Evolutionary conservation across 2,797 vertebrate species (phyloP).

Genomic region (Xyrichtys novacula): DNA sequence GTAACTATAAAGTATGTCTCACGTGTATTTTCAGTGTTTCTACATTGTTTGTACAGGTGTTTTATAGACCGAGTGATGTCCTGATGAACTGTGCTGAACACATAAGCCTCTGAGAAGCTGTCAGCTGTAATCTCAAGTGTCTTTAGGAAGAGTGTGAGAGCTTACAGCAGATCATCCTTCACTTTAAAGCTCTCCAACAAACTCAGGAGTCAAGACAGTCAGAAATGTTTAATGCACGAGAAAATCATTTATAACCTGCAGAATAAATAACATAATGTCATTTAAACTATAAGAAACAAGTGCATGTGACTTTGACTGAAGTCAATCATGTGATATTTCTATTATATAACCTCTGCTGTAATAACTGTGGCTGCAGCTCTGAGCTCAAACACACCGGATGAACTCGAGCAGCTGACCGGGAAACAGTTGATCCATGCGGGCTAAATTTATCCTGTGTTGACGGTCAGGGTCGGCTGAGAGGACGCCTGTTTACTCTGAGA

Average conservation of each 20-base stretch:
- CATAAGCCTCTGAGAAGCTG: not conserved
- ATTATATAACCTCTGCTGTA: not conserved
- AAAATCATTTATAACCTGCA: too few species aligned
- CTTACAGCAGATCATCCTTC: not conserved
- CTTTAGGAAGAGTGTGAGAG: not conserved
- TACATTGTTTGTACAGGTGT: too few species aligned
- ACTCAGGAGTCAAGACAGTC: not conserved
- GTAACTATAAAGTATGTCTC: too few species aligned
- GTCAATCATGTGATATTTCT: not conserved
- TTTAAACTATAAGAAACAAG: too few species aligned
- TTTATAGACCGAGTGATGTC: not conserved
- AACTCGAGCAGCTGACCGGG: constrained; percentile 70
- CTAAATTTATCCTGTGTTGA: constrained; percentile 42
- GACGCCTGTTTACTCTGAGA: not conserved
- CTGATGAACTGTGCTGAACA: not conserved
- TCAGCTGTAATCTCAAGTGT: not conserved
- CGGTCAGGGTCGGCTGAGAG: not conserved
- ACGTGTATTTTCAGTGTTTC: too few species aligned
- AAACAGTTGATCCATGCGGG: constrained; percentile 30
- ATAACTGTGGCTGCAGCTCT: constrained; percentile 4
- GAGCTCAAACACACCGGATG: constrained; percentile 59
- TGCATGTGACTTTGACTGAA: too few species aligned
- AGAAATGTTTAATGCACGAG: not conserved
- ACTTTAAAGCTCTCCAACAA: not conserved
- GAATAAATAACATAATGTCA: too few species aligned